Evolutionary conservation across 2,888 invertebrate species (phyloP), one percentile per base, ranked within the genome.

Genomic region (Atrina japonica): DNA sequence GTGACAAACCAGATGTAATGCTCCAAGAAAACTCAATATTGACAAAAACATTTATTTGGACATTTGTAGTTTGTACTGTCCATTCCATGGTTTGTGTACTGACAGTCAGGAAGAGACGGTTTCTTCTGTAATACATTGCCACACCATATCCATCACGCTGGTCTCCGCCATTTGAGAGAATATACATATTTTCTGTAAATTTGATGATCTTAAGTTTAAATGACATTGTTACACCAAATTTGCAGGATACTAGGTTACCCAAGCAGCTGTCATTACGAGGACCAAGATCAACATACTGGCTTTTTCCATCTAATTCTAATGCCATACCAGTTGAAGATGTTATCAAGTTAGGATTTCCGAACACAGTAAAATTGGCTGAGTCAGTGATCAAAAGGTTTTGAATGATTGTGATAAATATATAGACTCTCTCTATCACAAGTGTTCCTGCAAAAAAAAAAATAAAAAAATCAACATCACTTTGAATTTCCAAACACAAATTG

Each of bases 1-100:
- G 50, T 30, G 64, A 52, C 25, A 83, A 67, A 0, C 83, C 82
- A 45, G 47, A 66, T 60, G 81, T 77, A 11, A 73, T 6, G 55
- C 82, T 82, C 83, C 83, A 83, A 1, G 80, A 77, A 47, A 69
- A 77, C 56, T 81, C 76, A 14, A 82, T 66, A 14, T 55, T 68
- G 16, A 76, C 59, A n/a, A 74, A 72, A 0, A 70, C 61, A 43
- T 76, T 76, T 2, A 77, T 18, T 9, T 64, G 52, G 16, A 73
- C 41, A 11, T 43, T 29, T 7, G 63, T 53, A 7, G 76, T 78
- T 14, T 53, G 56, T 9, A 83, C 79, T 3, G 80, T 80, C 83
- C 83, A 83, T 29, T 79, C 77, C 11, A 66, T 66, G 3, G 70
- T 73, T 3, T 27, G 25, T 0, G 82, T 82, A 55, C 79, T 81